Base-by-base conservation (phyloP, 2,888 invertebrate species). In the Ligdia adustata region DNA sequence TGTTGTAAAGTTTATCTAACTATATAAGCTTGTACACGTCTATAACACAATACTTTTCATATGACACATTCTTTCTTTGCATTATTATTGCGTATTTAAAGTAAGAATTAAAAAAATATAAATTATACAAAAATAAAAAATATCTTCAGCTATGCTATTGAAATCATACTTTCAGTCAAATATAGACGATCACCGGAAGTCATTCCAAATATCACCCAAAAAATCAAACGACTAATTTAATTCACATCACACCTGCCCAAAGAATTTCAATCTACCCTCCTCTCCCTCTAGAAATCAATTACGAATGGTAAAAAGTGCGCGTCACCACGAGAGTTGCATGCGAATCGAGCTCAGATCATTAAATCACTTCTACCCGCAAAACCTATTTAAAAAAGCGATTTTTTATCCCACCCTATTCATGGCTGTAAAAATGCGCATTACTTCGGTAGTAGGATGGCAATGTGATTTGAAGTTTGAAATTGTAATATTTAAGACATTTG, bases 311-410 rank as follows among this genome's bases (percentile, higher is more conserved):
- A 69, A 82, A 79, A 77, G 71, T 72, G 69, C 77, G 72, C 79
- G 76, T 80, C 81, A 84, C 74, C 66, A 59, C 79, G 79, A 73
- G 79, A 68, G 68, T 69, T 69, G 88, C 82, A 86, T 88, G 67
- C 67, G 73, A 83, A 85, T 77, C 60, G 72, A 55, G 70, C 53
- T 35, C 59, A 66, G 73, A 77, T 84, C 88, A 82, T 87, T 88
- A 87, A 88, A 90, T 87, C 89, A 82, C 82, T 82, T 75, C 79
- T 74, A 71, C 72, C 81, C 81, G 72, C 80, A 76, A 72, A 84
- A 79, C 74, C 86, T 85, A 82, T 85, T 86, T 80, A 82, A 85
- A 84, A 82, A 85, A 75, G 77, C 82, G 78, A 85, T 86, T 84
- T 82, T 85, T 86, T 84, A 84, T 79, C 72, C 75, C 71, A 60